Conservation (phyloP, 2,797 vertebrate species). For the Smutsia temminckii region DNA sequence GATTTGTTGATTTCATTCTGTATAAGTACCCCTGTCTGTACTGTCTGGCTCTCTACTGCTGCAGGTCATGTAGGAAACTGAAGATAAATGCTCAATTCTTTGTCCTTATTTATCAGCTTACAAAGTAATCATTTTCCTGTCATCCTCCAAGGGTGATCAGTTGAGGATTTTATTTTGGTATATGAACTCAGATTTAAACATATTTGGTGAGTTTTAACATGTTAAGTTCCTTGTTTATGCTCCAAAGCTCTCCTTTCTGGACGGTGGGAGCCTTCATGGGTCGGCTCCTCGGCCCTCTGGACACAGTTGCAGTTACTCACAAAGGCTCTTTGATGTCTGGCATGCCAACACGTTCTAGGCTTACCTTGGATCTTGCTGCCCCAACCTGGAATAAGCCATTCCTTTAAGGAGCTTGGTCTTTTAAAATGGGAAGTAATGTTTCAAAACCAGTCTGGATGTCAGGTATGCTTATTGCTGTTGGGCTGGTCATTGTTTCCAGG, state of each 20-base stretch:
- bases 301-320: accelerated
- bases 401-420: too few relatives aligned
- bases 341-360: accelerated
- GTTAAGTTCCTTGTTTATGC: background rate
- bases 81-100: background rate
- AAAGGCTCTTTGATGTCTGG: background rate
- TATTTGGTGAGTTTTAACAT: background rate
- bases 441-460: background rate
- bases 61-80: background rate
- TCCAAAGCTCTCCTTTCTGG: background rate
- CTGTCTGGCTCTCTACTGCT: accelerated
- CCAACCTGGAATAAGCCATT: background rate
- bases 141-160: background rate
- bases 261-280: background rate
- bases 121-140: background rate
- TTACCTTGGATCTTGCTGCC: background rate
- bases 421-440: too few relatives aligned
- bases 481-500: background rate
- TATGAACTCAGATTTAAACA: background rate
- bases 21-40: too few relatives aligned
- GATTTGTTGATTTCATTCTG: too few relatives aligned
- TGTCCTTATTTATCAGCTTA: background rate
- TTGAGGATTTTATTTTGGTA: background rate
- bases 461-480: accelerated
- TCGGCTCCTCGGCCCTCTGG: background rate